These are phyloP conservation scores for Campylomormyrus tamandua DNA, from an alignment of 2,113 vertebrate genomes.

Conservation along the genomic window DNA sequence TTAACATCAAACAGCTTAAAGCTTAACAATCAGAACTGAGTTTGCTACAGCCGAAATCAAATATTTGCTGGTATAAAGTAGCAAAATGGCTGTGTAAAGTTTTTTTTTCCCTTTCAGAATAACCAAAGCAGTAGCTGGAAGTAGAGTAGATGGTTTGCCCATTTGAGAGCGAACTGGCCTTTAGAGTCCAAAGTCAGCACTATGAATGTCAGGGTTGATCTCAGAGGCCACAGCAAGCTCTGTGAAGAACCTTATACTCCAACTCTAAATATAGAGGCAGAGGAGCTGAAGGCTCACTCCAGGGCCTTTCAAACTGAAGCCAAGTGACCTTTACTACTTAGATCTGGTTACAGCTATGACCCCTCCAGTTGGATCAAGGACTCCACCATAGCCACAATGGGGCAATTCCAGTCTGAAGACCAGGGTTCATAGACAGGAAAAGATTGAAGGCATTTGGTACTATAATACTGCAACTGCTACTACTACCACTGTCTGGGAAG, in stretches of 20 bases:
- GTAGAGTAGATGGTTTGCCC: no score
- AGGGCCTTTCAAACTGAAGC: conserved; percentile 31
- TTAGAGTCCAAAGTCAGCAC: conserved; percentile 31
- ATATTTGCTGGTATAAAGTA: neutral
- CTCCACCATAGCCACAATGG: conserved; percentile 37
- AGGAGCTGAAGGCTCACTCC: conserved; percentile 5
- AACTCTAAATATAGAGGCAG: conserved; percentile 57
- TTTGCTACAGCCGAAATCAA: neutral
- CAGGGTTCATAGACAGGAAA: conserved; percentile 24
- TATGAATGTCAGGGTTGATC: conserved; percentile 56
- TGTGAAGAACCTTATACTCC: conserved; percentile 44
- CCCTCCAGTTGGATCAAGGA: conserved; percentile 49
- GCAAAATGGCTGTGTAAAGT: neutral
- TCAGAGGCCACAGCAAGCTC: conserved; percentile 25
- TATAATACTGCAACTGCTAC: neutral
- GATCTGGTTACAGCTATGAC: conserved; percentile 69
- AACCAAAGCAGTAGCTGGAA: neutral
- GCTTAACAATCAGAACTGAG: neutral
- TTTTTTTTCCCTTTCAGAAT: neutral
- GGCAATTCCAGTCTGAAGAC: conserved; percentile 43
- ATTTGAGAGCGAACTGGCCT: conserved; percentile 17
- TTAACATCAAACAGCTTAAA: neutral
- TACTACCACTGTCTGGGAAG: neutral
- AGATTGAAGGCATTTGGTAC: neutral
- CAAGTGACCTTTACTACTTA: conserved; percentile 65